Evolutionary conservation across 1,140 invertebrate genomes (phyloP).

Genomic region (Olivierus martensii): DNA sequence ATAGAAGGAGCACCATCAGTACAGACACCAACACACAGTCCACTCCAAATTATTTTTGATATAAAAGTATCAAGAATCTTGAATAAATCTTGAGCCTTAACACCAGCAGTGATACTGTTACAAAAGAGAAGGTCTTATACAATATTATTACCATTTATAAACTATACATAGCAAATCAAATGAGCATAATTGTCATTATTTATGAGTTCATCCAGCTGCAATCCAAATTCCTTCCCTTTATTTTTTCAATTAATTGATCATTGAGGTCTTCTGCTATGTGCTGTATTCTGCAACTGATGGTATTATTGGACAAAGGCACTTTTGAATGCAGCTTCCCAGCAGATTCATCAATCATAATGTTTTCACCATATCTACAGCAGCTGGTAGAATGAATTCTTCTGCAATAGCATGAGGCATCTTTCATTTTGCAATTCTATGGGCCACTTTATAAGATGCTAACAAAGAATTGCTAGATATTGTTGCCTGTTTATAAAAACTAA

Average conservation of each 20-base stretch:
- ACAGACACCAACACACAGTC: too few species aligned
- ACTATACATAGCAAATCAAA: neutral
- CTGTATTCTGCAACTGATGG: slow-evolving; percentile 1
- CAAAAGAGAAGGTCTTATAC: too few species aligned
- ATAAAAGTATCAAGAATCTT: too few species aligned
- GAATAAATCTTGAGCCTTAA: too few species aligned
- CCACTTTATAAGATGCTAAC: too few species aligned
- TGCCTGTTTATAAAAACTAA: too few species aligned
- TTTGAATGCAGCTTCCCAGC: neutral
- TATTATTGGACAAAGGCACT: neutral
- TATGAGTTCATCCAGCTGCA: neutral
- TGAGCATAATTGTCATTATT: neutral
- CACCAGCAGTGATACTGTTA: too few species aligned
- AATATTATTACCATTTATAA: neutral
- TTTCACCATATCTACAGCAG: neutral
- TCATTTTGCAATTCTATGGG: neutral
- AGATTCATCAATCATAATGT: neutral
- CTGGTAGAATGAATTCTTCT: neutral
- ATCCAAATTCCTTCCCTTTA: neutral
- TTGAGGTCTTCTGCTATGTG: neutral
- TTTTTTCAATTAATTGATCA: slow-evolving; percentile 1
- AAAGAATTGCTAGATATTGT: too few species aligned
- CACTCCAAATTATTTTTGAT: too few species aligned
- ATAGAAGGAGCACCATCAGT: too few species aligned
- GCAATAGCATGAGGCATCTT: neutral